A percentile compares a stretch with the other conserved stretches of the same genome.
These are phyloP conservation scores for Leuctra nigra DNA, from an alignment of 2,888 invertebrate species.

Conservation along the genomic window DNA sequence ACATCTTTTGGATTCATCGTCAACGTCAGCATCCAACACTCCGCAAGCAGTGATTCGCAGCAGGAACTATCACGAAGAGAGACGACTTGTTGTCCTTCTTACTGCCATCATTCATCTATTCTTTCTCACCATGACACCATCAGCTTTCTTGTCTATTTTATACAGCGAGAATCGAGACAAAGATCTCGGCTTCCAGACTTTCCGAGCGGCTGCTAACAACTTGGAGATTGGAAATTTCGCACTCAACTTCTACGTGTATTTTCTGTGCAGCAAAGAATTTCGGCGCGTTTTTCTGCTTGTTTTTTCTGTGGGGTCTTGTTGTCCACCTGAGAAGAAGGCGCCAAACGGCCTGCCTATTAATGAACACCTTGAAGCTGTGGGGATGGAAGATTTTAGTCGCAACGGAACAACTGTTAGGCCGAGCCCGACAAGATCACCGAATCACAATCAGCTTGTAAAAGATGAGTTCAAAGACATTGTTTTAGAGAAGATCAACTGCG, in stretches of 20 bases:
- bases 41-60: conserved; percentile 17
- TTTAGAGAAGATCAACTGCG: conserved; percentile 6
- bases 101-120: conserved; percentile 44
- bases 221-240: conserved; percentile 45
- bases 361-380: conserved; percentile 8
- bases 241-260: conserved; percentile 45
- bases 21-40: conserved; percentile 14
- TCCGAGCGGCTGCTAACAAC: conserved; percentile 42
- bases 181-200: conserved; percentile 37
- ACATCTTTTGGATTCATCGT: conserved; percentile 24
- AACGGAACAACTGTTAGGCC: conserved; percentile 28
- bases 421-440: conserved; percentile 20
- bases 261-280: conserved; percentile 40
- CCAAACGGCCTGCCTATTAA: neutral
- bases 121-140: conserved; percentile 44
- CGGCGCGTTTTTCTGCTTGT: conserved; percentile 33
- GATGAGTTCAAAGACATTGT: conserved; percentile 3
- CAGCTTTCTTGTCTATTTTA: conserved; percentile 41
- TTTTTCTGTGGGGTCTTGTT: conserved; percentile 11
- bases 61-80: conserved; percentile 39
- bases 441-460: neutral
- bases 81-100: conserved; percentile 41
- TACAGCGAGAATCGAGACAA: conserved; percentile 37
- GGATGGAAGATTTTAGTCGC: conserved; percentile 28
- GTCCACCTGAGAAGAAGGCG: conserved; percentile 6